Conservation (phyloP, 2,888 invertebrate species). For the Stenoptilia bipunctidactyla region DNA sequence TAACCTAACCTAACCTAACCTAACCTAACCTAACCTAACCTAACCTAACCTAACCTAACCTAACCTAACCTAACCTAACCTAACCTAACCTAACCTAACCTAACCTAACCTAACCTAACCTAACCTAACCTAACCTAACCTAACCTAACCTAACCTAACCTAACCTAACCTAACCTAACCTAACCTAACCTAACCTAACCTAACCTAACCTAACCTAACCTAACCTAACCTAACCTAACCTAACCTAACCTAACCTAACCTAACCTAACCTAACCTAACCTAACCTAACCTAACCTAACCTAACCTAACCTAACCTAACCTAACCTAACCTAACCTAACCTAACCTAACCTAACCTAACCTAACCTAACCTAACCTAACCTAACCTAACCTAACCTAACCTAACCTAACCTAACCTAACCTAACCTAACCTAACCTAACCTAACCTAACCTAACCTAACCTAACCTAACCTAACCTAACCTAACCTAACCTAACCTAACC, state of each 20-base stretch:
- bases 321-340: conserved; percentile 8
- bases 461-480: conserved; percentile 16
- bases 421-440: conserved; percentile 9
- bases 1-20: conserved; percentile 8
- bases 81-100: conserved; percentile 7
- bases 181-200: conserved; percentile 8
- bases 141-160: conserved; percentile 8
- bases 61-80: conserved; percentile 8
- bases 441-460: conserved; percentile 11
- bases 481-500: conserved; percentile 16
- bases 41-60: conserved; percentile 8
- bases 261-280: conserved; percentile 8
- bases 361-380: conserved; percentile 9
- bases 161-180: conserved; percentile 8
- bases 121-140: conserved; percentile 8
- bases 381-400: conserved; percentile 9
- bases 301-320: conserved; percentile 8
- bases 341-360: conserved; percentile 9
- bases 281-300: conserved; percentile 8
- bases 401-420: conserved; percentile 9
- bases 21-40: conserved; percentile 8
- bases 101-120: conserved; percentile 8
- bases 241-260: conserved; percentile 8
- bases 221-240: conserved; percentile 8
- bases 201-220: conserved; percentile 8